These are phyloP conservation scores for Sylvicola cinctus DNA, from an alignment of 2,888 invertebrate species.

Conservation along the genomic window DNA sequence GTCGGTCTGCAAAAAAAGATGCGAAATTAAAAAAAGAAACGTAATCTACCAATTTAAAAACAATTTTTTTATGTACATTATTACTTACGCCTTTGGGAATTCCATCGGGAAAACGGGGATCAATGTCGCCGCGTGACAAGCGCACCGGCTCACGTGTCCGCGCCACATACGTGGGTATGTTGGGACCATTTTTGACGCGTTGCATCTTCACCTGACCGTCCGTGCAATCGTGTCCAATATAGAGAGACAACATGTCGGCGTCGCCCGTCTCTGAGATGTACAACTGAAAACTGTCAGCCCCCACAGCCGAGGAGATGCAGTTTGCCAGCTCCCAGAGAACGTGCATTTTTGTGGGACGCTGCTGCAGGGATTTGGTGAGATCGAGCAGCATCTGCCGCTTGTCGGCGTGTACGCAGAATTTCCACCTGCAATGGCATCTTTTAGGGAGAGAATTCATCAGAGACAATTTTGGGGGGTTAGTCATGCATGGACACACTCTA, in stretches of 20 bases:
- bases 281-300: conserved; percentile 42
- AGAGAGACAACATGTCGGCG: conserved; percentile 20
- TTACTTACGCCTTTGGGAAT: conserved; percentile 19
- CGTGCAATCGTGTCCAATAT: conserved; percentile 18
- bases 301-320: conserved; percentile 41
- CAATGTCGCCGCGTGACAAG: conserved; percentile 24
- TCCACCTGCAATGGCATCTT: conserved; percentile 16
- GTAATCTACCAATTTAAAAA: background rate
- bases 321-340: conserved; percentile 44
- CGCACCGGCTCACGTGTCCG: conserved; percentile 27
- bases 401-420: conserved; percentile 40
- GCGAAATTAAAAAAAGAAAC: background rate
- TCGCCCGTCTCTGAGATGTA: conserved; percentile 30
- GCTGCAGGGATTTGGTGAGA: conserved; percentile 36
- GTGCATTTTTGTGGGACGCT: conserved; percentile 36
- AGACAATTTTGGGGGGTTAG: conserved; percentile 13
- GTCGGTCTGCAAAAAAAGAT: conserved; percentile 15
- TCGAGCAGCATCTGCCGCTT: conserved; percentile 39
- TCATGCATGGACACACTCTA: too few species aligned
- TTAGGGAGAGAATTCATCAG: background rate
- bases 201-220: conserved; percentile 18
- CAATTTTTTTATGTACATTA: background rate
- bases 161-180: conserved; percentile 22
- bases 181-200: conserved; percentile 10
- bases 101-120: conserved; percentile 31